These are phyloP conservation scores for Volucella inanis DNA, from an alignment of 2,888 invertebrate genomes.

Conservation along the genomic window DNA sequence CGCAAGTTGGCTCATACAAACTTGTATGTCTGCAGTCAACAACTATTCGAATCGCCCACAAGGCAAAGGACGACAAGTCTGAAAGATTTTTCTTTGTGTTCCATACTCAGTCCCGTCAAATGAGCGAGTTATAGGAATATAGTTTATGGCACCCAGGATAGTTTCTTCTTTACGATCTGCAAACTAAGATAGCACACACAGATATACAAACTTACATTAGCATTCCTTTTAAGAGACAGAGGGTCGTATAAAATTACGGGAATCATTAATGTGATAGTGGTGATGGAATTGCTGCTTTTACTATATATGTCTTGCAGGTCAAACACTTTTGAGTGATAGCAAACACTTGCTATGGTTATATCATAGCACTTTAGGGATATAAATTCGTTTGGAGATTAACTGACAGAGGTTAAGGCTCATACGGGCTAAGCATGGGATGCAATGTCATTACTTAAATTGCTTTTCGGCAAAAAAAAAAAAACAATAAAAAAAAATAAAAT, in stretches of 20 bases:
- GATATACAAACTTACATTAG: neutral
- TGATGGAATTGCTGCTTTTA: slow-evolving; percentile 44
- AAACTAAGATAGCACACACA: slow-evolving; percentile 36
- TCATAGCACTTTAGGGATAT: too few relatives aligned
- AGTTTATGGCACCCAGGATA: slow-evolving; percentile 45
- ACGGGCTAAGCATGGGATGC: neutral
- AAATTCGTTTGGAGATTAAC: too few relatives aligned
- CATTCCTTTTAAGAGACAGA: slow-evolving; percentile 5
- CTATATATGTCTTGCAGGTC: slow-evolving; percentile 45
- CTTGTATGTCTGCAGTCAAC: slow-evolving; percentile 18
- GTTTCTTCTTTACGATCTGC: slow-evolving; percentile 45
- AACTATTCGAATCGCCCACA: neutral
- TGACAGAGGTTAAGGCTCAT: too few relatives aligned
- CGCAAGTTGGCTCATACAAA: slow-evolving; percentile 14
- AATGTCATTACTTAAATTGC: slow-evolving; percentile 28
- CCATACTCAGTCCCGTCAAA: neutral
- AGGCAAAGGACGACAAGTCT: neutral
- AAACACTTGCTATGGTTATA: too few relatives aligned
- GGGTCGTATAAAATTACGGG: neutral
- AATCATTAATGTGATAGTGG: slow-evolving; percentile 14
- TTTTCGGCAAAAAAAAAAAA: neutral
- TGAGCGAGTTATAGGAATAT: slow-evolving; percentile 41
- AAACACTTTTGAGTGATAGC: neutral
- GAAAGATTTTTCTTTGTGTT: slow-evolving; percentile 8
- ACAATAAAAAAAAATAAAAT: too few relatives aligned